Conservation (phyloP, 2,113 vertebrate genomes). For the Larimichthys polyactis region DNA sequence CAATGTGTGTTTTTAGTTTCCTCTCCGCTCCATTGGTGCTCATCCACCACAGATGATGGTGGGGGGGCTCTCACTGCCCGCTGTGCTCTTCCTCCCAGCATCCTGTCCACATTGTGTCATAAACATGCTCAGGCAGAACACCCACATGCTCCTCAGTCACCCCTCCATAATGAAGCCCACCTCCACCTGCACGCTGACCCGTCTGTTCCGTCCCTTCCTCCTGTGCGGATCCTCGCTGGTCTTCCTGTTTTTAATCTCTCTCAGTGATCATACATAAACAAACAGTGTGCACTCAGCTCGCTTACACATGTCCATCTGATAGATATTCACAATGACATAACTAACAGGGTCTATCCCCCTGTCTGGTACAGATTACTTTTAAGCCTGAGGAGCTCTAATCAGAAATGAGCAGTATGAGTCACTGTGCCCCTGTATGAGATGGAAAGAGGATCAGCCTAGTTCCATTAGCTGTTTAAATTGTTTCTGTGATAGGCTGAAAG, state of each 20-base stretch:
- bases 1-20: conserved; percentile 27
- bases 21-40: conserved; percentile 33
- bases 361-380: conserved; percentile 53
- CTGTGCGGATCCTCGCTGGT: conserved; percentile 20
- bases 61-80: conserved; percentile 21
- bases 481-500: conserved; percentile 72
- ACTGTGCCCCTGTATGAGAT: conserved; percentile 30
- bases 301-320: conserved; percentile 18
- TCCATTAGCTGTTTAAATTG: conserved; percentile 78
- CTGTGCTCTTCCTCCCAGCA: conserved; percentile 36
- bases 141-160: conserved; percentile 23
- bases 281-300: conserved; percentile 19
- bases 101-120: conserved; percentile 72
- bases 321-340: conserved; percentile 58
- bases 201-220: conserved; percentile 38
- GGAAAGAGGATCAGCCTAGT: conserved; percentile 59
- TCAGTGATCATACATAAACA: conserved; percentile 50
- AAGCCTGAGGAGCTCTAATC: conserved; percentile 67
- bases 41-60: conserved; percentile 22
- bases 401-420: conserved; percentile 67
- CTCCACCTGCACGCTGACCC: conserved; percentile 70
- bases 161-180: conserved; percentile 28
- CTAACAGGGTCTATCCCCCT: conserved; percentile 19
- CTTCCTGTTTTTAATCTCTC: conserved; percentile 72
- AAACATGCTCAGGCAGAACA: conserved; percentile 43